phyloP scores from a whole-genome alignment of 2,113 vertebrate genomes.

The Microtus montanus region DNA sequence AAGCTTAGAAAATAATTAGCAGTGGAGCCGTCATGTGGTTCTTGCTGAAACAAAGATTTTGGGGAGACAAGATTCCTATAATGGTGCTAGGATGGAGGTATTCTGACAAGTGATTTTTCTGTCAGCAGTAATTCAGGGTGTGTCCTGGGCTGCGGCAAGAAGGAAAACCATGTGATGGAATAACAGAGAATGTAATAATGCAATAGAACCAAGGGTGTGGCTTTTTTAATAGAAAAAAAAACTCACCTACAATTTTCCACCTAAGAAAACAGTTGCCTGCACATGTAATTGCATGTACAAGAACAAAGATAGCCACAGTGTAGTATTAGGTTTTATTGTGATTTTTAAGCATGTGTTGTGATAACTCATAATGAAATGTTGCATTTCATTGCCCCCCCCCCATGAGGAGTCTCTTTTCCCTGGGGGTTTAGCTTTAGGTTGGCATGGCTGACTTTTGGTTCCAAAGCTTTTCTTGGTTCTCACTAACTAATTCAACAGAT shows the following conservation, averaged over 20 bases:
- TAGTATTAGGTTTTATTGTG: neutral
- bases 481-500: neutral
- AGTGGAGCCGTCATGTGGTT: neutral
- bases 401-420: neutral
- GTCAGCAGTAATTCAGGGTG: conserved; percentile 71
- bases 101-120: conserved; percentile 71
- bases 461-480: neutral
- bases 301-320: conserved; percentile 53
- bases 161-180: conserved; percentile 50
- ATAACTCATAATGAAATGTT: conserved; percentile 12
- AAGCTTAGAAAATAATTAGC: neutral
- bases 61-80: conserved; percentile 16
- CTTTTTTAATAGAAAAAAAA: conserved; percentile 60
- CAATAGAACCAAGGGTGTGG: conserved; percentile 76
- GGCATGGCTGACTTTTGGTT: conserved; percentile 12
- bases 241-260: conserved; percentile 63
- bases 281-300: conserved; percentile 44
- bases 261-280: conserved; percentile 51
- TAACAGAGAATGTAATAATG: conserved; percentile 64
- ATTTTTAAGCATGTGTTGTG: neutral
- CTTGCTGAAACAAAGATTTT: conserved; percentile 58
- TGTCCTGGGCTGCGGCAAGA: conserved; percentile 50
- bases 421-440: neutral
- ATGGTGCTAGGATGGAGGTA: conserved; percentile 25
- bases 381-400: neutral